A percentile compares a stretch with the other conserved stretches of the same genome.
Evolutionary conservation across 1,140 invertebrate genomes (phyloP).

Genomic region (Cryptotermes secundus): DNA sequence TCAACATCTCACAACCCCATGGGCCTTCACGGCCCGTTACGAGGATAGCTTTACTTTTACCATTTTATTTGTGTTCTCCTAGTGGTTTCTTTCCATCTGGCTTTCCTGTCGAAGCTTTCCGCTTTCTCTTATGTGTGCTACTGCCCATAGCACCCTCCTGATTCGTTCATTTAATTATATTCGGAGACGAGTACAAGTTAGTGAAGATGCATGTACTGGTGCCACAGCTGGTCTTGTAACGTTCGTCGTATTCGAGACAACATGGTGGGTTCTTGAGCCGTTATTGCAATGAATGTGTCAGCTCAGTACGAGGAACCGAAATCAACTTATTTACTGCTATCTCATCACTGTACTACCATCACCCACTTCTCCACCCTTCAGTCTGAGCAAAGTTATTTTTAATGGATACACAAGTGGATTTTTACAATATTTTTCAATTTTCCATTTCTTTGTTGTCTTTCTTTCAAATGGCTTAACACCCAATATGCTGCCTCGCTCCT

Average conservation of each 20-base stretch:
- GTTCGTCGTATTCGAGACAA: not conserved
- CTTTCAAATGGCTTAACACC: constrained; percentile 29
- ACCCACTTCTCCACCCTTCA: not conserved
- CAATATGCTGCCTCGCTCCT: constrained; percentile 22
- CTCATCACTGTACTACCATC: not conserved
- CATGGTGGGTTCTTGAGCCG: not conserved
- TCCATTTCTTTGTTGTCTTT: constrained; percentile 24
- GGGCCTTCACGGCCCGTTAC: no score
- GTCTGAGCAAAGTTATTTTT: not conserved
- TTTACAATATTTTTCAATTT: constrained; percentile 24
- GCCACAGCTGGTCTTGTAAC: no score
- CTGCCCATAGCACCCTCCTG: no score
- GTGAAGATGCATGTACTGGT: no score
- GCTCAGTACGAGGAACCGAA: not conserved
- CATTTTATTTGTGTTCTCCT: no score
- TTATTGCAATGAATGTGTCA: not conserved
- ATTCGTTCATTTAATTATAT: no score
- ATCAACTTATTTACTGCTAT: not conserved
- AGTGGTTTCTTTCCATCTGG: no score
- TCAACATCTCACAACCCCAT: no score
- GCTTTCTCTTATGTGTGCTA: no score
- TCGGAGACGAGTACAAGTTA: no score
- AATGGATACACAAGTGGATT: constrained; percentile 21
- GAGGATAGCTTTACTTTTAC: no score
- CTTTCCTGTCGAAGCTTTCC: no score